phyloP scores from a whole-genome alignment of 2,888 invertebrate species.

The Rugalucina vietnamica region DNA sequence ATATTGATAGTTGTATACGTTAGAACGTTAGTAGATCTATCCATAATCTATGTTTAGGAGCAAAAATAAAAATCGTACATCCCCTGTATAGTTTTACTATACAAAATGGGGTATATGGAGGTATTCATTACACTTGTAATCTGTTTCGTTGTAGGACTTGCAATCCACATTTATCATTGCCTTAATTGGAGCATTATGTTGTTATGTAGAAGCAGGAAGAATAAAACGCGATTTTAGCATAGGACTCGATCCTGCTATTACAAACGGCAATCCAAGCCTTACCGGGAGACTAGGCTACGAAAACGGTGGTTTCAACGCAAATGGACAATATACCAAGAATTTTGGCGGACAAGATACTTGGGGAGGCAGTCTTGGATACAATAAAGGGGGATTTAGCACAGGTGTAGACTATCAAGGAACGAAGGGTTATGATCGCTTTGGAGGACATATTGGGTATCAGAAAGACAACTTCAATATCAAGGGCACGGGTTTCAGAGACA shows the following conservation, averaged over 20 bases:
- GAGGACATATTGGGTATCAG: background rate
- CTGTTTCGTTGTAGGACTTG: too few relatives aligned
- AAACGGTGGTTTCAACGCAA: background rate
- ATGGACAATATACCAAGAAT: background rate
- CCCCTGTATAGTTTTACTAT: too few relatives aligned
- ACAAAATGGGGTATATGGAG: too few relatives aligned
- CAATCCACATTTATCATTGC: too few relatives aligned
- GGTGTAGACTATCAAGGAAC: background rate
- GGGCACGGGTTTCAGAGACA: background rate
- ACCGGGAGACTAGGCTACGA: background rate
- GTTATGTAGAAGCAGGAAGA: background rate
- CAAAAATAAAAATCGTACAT: too few relatives aligned
- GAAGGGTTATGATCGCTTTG: background rate
- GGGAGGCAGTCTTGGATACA: background rate
- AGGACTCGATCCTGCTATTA: background rate
- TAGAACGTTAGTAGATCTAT: too few relatives aligned
- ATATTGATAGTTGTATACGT: too few relatives aligned
- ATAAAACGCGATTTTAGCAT: background rate
- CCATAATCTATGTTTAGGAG: too few relatives aligned
- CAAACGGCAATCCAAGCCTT: background rate
- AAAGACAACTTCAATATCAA: background rate
- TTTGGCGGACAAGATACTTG: background rate
- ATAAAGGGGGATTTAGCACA: background rate
- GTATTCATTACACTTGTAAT: too few relatives aligned
- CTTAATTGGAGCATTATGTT: too few relatives aligned